Evolutionary conservation across 2,888 invertebrate species (phyloP), one percentile per base, ranked within the genome.

Genomic region (Microplitis manilae): DNA sequence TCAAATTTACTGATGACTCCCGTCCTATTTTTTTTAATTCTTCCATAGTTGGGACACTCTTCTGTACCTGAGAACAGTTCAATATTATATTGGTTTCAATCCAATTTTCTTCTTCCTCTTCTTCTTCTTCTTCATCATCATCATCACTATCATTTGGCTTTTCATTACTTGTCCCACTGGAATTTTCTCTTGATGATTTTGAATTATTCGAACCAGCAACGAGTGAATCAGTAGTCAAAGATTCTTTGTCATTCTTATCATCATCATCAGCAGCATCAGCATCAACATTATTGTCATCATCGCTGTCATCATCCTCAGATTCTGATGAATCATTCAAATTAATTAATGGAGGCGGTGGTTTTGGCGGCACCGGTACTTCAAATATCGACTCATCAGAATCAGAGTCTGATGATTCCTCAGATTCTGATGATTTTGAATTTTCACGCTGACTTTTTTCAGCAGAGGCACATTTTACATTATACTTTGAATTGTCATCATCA

Each of bases 351-450:
- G 90, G 90, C 15, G 79, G 69, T 8, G 88, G 86, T 79, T 88
- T 90, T 2, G 88, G 88, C 4, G 89, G 87, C 38, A 89, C 81
- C 8, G 90, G 90, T 65, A 90, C 85, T 82, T 90, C 90, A 38
- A 84, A 83, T 77, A 89, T 87, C 1, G 90, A 90, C 41, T 85
- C 84, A 15, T 87, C 86, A 0, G 88, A 87, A 30, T 87, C 86
- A 1, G 85, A 86, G 39, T 70, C 73, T 40, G 62, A 73, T 7
- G 65, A 7, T 6, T 85, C 84, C 13, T 86, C 85, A 0, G 87
- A 87, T 30, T 86, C 85, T 13, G 5, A 13, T 50, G 50, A 50
- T 50, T 50, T 50, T 1, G 50, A 50, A 9, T 4, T 1, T 50
- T 50, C 13, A 13, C 2, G 30, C 2, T 30, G 30, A 30, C 30